Conservation (phyloP, 2,113 vertebrate genomes). For the Gallinago media region DNA sequence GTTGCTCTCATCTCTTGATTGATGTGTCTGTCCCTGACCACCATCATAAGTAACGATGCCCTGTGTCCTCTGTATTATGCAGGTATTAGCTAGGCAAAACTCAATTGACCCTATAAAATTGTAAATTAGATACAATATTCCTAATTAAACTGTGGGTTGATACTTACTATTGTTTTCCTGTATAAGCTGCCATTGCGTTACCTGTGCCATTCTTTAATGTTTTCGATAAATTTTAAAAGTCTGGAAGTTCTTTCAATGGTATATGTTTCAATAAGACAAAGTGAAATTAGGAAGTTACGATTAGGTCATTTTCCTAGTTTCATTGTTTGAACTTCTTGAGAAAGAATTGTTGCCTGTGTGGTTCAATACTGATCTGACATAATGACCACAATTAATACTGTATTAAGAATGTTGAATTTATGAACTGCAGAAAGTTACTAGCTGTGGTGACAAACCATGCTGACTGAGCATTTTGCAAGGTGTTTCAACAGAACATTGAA, state of each 20-base stretch:
- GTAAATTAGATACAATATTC: neutral
- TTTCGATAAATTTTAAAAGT: neutral
- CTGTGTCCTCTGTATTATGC: neutral
- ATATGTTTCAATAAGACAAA: neutral
- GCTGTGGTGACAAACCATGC: neutral
- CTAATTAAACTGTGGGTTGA: neutral
- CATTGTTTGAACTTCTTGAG: neutral
- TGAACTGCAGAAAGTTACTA: neutral
- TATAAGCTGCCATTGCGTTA: neutral
- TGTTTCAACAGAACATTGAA: neutral
- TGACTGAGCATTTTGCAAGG: neutral
- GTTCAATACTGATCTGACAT: neutral
- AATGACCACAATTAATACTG: neutral
- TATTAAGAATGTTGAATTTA: slow-evolving; percentile 19
- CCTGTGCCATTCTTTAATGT: neutral
- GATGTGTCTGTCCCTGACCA: neutral
- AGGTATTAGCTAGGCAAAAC: neutral
- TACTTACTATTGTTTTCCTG: neutral
- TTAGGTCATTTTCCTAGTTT: neutral
- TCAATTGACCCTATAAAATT: neutral
- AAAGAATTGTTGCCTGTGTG: neutral
- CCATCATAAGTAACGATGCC: neutral
- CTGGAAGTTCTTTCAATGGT: neutral
- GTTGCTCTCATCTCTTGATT: neutral
- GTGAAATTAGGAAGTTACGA: neutral